Percentiles rank a stretch among this genome's conserved stretches.
Evolutionary conservation across 2,888 invertebrate species (phyloP).

Genomic region (Nephrotoma flavescens): DNA sequence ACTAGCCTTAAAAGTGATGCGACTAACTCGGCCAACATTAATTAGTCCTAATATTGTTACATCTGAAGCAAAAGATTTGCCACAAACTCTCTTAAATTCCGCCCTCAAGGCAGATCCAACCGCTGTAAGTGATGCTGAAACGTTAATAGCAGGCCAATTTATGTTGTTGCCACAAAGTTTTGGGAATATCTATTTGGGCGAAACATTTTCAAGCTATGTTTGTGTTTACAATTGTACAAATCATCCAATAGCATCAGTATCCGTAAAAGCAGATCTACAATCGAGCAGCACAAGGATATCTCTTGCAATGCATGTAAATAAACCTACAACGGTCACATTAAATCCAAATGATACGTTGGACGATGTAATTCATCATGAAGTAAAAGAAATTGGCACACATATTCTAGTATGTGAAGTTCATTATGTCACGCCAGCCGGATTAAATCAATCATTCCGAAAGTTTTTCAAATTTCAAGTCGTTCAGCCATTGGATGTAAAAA

Average conservation of each 20-base stretch:
- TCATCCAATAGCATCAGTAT: conserved; percentile 67
- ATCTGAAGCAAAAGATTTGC: conserved; percentile 72
- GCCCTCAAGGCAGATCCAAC: conserved; percentile 71
- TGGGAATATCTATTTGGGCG: conserved; percentile 94
- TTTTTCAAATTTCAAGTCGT: conserved; percentile 97
- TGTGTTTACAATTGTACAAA: conserved; percentile 93
- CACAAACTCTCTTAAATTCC: conserved; percentile 64
- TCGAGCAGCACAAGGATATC: conserved; percentile 79
- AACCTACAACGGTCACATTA: conserved; percentile 41
- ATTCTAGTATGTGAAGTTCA: conserved; percentile 94
- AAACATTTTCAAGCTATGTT: conserved; percentile 95
- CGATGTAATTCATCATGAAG: conserved; percentile 95
- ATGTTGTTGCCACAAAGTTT: conserved; percentile 91
- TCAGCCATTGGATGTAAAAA: conserved; percentile 96
- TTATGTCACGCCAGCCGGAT: conserved; percentile 62
- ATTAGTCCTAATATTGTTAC: conserved; percentile 68
- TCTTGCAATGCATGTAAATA: conserved; percentile 57
- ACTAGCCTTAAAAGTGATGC: conserved; percentile 59
- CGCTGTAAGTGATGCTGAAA: conserved; percentile 67
- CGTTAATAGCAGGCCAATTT: conserved; percentile 75
- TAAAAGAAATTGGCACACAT: conserved; percentile 97
- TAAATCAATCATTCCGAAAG: conserved; percentile 78
- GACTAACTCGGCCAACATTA: conserved; percentile 82
- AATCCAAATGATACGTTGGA: conserved; percentile 76
- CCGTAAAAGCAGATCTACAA: conserved; percentile 85